Evolutionary conservation across 2,888 invertebrate species (phyloP), one percentile per base, ranked within the genome.

Genomic region (Agonopterix arenella): DNA sequence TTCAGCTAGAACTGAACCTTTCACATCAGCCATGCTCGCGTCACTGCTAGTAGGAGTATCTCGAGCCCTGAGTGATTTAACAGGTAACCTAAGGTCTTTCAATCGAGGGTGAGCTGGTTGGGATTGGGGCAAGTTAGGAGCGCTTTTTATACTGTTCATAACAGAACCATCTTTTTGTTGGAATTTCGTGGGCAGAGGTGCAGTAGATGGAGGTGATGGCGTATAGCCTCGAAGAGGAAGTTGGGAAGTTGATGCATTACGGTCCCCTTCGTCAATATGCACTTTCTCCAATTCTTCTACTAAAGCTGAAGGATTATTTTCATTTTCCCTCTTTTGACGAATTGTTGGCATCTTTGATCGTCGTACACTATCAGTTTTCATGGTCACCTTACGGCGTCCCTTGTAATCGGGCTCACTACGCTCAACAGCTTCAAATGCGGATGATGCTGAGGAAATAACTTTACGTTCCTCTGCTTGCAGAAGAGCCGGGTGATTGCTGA

Each of bases 131-230:
- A 95, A 79, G 73, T 95, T 95, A 0, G 95, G 95, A 4, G 95
- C 94, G 76, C 95, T 95, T 64, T 93, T 92, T 53, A 95, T 95
- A 69, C 95, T 95, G 74, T 93, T 94, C 93, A 94, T 93, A 47
- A 91, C 90, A 56, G 92, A 90, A 47, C 91, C 90, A 55, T 93
- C 93, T 63, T 94, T 94, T 60, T 91, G 91, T 57, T 93, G 93
- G 80, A 95, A 96, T 78, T 96, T 96, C 54, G 94, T 92, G 2
- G 96, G 95, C 61, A 96, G 81, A 16, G 96, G 96, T 1, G 95
- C 95, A 13, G 95, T 96, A 52, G 96, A 95, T 51, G 96, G 96
- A 46, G 96, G 95, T 43, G 95, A 95, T 9, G 95, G 94, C 3
- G 95, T 94, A 60, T 94, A 95, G 40, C 94, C 93, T 36, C 94